These are phyloP conservation scores for Acipenser ruthenus DNA, from an alignment of 2,797 vertebrate genomes.

Conservation along the genomic window DNA sequence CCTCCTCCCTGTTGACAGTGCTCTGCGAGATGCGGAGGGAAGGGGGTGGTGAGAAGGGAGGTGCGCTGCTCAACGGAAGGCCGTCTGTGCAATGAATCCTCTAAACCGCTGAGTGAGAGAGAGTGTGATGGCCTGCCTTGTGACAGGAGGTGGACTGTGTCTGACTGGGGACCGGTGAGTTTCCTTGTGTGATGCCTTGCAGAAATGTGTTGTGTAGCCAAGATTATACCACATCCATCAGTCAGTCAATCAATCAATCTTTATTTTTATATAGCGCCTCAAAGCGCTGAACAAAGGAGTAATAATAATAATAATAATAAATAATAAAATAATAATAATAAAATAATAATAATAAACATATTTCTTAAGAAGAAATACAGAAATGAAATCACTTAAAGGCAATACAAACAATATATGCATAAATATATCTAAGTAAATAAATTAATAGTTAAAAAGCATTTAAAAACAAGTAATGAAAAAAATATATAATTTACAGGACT, in stretches of 20 bases:
- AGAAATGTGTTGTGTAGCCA: fast-evolving
- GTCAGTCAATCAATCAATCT: too few relatives aligned
- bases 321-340: too few relatives aligned
- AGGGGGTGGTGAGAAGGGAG: conserved; percentile 62
- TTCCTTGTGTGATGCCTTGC: background rate
- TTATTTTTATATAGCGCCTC: background rate
- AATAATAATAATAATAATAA: too few relatives aligned
- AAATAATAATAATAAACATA: too few relatives aligned
- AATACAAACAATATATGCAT: too few relatives aligned
- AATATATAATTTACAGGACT: too few relatives aligned
- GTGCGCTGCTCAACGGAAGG: conserved; percentile 76
- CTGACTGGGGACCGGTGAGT: conserved; percentile 84
- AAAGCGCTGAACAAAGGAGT: fast-evolving
- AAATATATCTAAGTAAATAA: too few relatives aligned
- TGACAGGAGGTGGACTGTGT: conserved; percentile 70
- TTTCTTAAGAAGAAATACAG: too few relatives aligned
- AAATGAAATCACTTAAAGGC: too few relatives aligned
- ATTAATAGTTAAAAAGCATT: too few relatives aligned
- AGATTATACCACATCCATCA: background rate
- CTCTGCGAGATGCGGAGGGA: conserved; percentile 60
- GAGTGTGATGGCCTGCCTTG: conserved; percentile 68
- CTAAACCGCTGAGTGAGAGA: conserved; percentile 54
- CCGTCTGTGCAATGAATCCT: conserved; percentile 57
- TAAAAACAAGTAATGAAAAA: too few relatives aligned
- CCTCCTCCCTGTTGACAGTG: conserved; percentile 48